phyloP scores from a whole-genome alignment of 2,888 invertebrate genomes.

The Darwinula stevensoni region DNA sequence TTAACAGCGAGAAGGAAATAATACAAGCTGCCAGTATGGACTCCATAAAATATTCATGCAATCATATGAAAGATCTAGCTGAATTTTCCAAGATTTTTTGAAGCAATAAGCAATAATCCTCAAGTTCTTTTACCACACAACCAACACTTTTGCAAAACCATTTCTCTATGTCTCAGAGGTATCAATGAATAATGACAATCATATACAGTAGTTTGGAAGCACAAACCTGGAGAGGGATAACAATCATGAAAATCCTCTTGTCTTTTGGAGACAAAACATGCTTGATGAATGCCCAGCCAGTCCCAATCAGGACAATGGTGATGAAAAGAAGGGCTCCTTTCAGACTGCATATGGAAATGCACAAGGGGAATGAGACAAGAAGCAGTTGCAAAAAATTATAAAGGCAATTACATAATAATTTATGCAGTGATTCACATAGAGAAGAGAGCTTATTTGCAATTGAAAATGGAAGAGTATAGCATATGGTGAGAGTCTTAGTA shows the following conservation, averaged over 20 bases:
- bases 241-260: constrained; percentile 87
- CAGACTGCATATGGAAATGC: constrained; percentile 26
- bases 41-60: no score
- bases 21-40: no score
- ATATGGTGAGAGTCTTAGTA: no score
- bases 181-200: no score
- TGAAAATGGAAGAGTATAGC: no score
- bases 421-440: constrained; percentile 1
- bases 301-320: constrained; percentile 80
- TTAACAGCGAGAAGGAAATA: no score
- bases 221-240: constrained; percentile 63
- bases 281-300: constrained; percentile 97
- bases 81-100: no score
- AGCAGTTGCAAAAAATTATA: background rate
- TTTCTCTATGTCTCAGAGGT: no score
- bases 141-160: no score
- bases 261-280: constrained; percentile 85
- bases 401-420: background rate
- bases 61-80: no score
- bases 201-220: background rate
- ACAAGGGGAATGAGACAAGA: background rate
- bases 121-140: no score
- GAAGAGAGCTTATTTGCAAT: background rate
- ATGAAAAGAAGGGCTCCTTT: constrained; percentile 82
- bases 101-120: no score